These are phyloP conservation scores for Germaria angustata DNA, from an alignment of 2,888 invertebrate genomes.

Conservation along the genomic window DNA sequence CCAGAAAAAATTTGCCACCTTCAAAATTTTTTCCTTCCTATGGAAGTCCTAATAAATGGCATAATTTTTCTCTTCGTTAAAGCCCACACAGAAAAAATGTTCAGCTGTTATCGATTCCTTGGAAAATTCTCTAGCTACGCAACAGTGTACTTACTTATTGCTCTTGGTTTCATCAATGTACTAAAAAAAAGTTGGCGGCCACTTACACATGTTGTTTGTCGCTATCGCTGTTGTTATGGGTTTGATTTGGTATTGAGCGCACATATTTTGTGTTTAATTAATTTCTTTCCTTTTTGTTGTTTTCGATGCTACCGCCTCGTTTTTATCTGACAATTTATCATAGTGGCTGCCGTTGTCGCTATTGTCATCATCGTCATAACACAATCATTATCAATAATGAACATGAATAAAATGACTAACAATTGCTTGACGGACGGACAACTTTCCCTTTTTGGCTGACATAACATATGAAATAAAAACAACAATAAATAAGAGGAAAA, in stretches of 20 bases:
- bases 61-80: no score
- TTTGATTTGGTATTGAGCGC: slow-evolving; percentile 5
- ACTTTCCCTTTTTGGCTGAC: slow-evolving; percentile 71
- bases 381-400: slow-evolving; percentile 33
- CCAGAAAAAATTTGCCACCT: no score
- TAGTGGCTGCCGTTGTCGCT: slow-evolving; percentile 13
- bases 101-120: no score
- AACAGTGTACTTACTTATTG: no score
- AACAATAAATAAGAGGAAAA: not conserved
- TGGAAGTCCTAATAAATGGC: no score
- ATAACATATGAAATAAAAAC: slow-evolving; percentile 61
- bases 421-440: slow-evolving; percentile 51
- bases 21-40: no score
- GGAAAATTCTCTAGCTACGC: no score
- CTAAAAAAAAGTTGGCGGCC: not conserved
- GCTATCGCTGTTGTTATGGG: not conserved
- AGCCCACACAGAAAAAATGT: no score
- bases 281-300: slow-evolving; percentile 23
- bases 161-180: not conserved
- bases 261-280: not conserved
- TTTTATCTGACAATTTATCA: slow-evolving; percentile 44
- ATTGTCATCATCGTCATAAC: slow-evolving; percentile 11
- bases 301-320: not conserved
- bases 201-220: slow-evolving; percentile 11
- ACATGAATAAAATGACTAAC: slow-evolving; percentile 43